These are phyloP conservation scores for Papilio polytes DNA, from an alignment of 1,140 invertebrate genomes.

Conservation along the genomic window DNA sequence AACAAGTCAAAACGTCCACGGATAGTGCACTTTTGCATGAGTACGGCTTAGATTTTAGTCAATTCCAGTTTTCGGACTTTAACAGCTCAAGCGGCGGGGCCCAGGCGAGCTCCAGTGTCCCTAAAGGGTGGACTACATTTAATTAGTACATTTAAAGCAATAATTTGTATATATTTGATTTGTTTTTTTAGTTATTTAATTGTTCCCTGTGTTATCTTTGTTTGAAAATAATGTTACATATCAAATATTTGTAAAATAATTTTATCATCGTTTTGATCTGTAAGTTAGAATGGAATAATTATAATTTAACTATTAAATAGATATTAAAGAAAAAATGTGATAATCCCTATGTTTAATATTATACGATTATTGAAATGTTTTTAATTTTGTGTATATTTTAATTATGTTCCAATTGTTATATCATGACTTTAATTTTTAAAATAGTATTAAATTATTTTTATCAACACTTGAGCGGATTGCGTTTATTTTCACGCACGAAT, in stretches of 20 bases:
- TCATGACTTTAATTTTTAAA: slow-evolving; percentile 14
- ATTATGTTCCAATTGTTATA: slow-evolving; percentile 26
- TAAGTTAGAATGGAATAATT: slow-evolving; percentile 46
- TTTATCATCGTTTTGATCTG: slow-evolving; percentile 49
- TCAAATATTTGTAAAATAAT: slow-evolving; percentile 66
- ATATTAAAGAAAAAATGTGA: slow-evolving; percentile 22
- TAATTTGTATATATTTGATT: slow-evolving; percentile 43
- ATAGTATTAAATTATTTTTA: slow-evolving; percentile 25
- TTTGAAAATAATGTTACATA: slow-evolving; percentile 76
- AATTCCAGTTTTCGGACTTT: slow-evolving; percentile 68
- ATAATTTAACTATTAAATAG: slow-evolving; percentile 29
- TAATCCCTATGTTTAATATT: slow-evolving; percentile 31
- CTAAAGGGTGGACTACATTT: slow-evolving; percentile 77
- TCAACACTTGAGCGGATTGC: neutral
- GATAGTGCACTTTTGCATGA: slow-evolving; percentile 84
- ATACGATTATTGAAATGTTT: slow-evolving; percentile 26
- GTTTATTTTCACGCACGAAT: neutral
- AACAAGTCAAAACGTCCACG: slow-evolving; percentile 64
- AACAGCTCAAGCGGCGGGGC: slow-evolving; percentile 56
- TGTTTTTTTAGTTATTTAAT: slow-evolving; percentile 48
- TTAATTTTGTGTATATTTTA: slow-evolving; percentile 35
- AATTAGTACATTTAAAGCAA: slow-evolving; percentile 57
- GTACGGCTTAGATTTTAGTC: slow-evolving; percentile 84
- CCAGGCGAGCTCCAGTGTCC: slow-evolving; percentile 57
- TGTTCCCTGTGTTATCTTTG: slow-evolving; percentile 46